phyloP scores from a whole-genome alignment of 2,797 vertebrate genomes.

The Siniperca undulata region DNA sequence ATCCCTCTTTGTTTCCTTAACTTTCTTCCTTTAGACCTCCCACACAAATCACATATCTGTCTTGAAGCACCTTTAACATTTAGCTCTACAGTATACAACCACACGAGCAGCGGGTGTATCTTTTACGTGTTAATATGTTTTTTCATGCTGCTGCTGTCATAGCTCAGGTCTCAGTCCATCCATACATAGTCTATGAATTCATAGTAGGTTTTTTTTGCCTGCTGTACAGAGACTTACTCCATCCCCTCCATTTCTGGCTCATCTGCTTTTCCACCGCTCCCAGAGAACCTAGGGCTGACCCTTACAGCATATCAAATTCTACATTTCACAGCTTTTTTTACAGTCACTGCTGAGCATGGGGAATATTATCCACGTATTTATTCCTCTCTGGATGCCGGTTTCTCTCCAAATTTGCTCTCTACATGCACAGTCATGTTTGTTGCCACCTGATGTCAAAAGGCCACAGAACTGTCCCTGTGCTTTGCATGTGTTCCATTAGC shows the following conservation, averaged over 20 bases:
- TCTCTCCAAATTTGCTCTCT: constrained; percentile 53
- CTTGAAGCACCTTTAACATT: constrained; percentile 33
- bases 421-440: constrained; percentile 65
- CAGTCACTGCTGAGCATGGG: constrained; percentile 68
- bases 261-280: constrained; percentile 56
- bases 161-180: constrained; percentile 40
- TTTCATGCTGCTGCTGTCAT: constrained; percentile 36
- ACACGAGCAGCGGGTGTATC: constrained; percentile 13
- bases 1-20: constrained; percentile 53
- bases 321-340: constrained; percentile 73
- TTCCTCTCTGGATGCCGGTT: constrained; percentile 49
- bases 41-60: constrained; percentile 48
- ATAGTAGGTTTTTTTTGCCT: constrained; percentile 15
- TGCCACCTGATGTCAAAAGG: constrained; percentile 71
- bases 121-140: constrained; percentile 51
- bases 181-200: constrained; percentile 42
- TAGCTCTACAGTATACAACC: constrained; percentile 12
- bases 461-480: constrained; percentile 53
- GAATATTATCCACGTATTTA: constrained; percentile 78
- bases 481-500: constrained; percentile 74
- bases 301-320: constrained; percentile 75
- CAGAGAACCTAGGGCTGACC: constrained; percentile 68
- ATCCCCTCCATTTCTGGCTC: constrained; percentile 52
- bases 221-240: constrained; percentile 44
- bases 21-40: constrained; percentile 45